Evolutionary conservation across 2,113 vertebrate species (phyloP).

Genomic region (Ifrita kowaldi): DNA sequence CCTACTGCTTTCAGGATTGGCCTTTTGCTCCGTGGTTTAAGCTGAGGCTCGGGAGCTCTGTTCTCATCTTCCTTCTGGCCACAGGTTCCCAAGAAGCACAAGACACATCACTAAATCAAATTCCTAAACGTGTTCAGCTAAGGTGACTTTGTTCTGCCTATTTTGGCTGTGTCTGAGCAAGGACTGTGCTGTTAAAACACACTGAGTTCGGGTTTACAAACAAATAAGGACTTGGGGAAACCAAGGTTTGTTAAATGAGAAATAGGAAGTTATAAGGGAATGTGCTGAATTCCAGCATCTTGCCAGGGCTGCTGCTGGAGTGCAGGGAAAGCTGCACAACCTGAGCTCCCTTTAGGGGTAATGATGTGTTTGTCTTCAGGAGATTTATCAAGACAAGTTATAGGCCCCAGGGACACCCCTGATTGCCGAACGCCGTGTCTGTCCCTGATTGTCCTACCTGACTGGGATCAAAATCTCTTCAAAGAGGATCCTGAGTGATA

Average conservation of each 20-base stretch:
- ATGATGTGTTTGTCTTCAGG: background rate
- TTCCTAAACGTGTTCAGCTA: accelerated
- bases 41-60: background rate
- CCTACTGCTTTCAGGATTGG: background rate
- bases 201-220: too few species aligned
- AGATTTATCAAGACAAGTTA: background rate
- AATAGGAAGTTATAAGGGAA: background rate
- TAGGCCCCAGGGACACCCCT: background rate
- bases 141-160: background rate
- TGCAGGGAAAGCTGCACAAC: background rate
- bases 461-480: background rate
- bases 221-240: background rate
- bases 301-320: background rate
- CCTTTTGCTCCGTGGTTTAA: background rate
- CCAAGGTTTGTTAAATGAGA: background rate
- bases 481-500: background rate
- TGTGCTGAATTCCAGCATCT: background rate
- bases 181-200: background rate
- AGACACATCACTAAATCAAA: background rate
- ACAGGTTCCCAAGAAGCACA: background rate
- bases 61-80: background rate
- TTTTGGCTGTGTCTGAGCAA: background rate
- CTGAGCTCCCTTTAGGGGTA: background rate
- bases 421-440: background rate
- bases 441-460: background rate